These are phyloP conservation scores for Rhodinocichla rosea DNA, from an alignment of 2,113 vertebrate species.

Conservation along the genomic window DNA sequence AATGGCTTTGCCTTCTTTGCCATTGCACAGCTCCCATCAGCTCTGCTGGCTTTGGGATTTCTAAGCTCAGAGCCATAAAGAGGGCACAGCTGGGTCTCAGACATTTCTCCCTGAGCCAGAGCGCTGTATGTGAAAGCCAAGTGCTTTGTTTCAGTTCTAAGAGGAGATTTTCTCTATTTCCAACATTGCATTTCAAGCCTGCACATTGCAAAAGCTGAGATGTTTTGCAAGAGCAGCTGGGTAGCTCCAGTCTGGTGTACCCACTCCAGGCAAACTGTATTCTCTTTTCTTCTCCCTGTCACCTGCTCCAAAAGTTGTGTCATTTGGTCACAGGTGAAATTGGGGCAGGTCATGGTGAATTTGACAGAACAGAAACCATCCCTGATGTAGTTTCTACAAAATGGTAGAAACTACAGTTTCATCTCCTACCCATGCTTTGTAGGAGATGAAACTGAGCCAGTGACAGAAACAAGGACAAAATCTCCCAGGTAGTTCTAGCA, in stretches of 20 bases:
- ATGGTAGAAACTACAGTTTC: too few species aligned
- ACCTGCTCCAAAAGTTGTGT: neutral
- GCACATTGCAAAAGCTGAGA: neutral
- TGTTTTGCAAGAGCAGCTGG: neutral
- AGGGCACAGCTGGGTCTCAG: neutral
- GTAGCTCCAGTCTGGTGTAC: neutral
- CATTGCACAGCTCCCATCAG: neutral
- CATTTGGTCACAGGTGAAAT: neutral
- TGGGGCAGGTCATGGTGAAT: neutral
- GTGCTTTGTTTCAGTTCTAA: neutral
- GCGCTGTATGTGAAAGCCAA: neutral
- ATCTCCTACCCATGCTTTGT: neutral
- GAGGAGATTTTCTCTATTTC: neutral
- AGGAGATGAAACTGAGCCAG: neutral
- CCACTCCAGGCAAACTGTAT: neutral
- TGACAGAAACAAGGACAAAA: neutral
- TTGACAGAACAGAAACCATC: neutral
- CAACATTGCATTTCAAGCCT: neutral
- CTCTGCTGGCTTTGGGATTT: neutral
- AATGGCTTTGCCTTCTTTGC: neutral
- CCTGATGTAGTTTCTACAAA: neutral
- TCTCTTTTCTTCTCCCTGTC: neutral
- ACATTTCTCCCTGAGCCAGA: neutral
- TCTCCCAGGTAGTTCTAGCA: neutral
- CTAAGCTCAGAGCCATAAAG: neutral